Evolutionary conservation across 23 tunicate genomes (phyloP).

Genomic region (Ascidia mentula): DNA sequence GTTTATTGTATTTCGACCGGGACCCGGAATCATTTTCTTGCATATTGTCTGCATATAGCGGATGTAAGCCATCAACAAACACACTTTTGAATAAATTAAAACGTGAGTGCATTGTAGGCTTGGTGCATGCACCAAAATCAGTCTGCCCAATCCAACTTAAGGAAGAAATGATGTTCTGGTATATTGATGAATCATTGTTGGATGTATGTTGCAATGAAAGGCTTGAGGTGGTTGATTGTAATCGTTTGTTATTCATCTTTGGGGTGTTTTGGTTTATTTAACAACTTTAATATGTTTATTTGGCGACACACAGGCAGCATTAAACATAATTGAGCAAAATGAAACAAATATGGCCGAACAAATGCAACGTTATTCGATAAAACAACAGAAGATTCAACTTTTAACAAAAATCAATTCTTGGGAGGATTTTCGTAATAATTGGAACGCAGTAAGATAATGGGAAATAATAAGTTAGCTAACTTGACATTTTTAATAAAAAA

Average conservation of each 20-base stretch:
- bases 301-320: neutral
- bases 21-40: conserved; percentile 37
- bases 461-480: neutral
- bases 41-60: conserved; percentile 31
- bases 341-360: conserved; percentile 3
- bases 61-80: conserved; percentile 16
- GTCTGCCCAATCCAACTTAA: conserved; percentile 33
- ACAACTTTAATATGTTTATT: too few relatives aligned
- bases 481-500: neutral
- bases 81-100: neutral
- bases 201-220: conserved; percentile 45
- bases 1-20: conserved; percentile 56
- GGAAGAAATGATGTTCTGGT: conserved; percentile 53
- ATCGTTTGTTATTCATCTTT: neutral
- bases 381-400: neutral
- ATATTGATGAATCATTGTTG: conserved; percentile 31
- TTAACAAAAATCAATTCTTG: conserved; percentile 5
- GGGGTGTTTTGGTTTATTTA: neutral
- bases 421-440: neutral
- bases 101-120: neutral
- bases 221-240: conserved; percentile 5
- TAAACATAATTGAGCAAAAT: neutral
- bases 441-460: neutral
- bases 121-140: conserved; percentile 37
- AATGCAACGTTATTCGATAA: neutral